A percentile compares a stretch with the other conserved stretches of the same genome.
phyloP scores from a whole-genome alignment of 1,140 invertebrate genomes.

The Coenobita brevimanus region DNA sequence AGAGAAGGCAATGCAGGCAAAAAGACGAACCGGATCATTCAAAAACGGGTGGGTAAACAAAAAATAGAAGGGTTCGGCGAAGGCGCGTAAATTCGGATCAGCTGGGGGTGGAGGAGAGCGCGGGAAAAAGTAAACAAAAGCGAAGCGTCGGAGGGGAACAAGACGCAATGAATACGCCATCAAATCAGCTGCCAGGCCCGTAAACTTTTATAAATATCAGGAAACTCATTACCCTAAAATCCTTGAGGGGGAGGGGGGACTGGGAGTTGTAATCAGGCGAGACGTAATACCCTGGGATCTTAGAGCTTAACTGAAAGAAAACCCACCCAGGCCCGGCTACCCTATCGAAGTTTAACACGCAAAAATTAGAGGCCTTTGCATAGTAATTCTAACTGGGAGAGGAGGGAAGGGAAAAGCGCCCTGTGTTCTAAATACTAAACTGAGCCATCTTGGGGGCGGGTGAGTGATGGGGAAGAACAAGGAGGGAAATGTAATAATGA shows the following conservation, averaged over 20 bases:
- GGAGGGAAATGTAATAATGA: not conserved
- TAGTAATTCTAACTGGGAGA: conserved; percentile 31
- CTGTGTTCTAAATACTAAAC: not conserved
- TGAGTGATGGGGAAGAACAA: too few species aligned
- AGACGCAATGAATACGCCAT: conserved; percentile 36
- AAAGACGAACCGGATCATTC: too few species aligned
- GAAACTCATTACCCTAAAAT: conserved; percentile 47
- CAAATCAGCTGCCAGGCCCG: conserved; percentile 36
- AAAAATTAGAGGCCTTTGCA: conserved; percentile 58
- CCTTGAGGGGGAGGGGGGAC: conserved; percentile 5
- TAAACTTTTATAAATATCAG: conserved; percentile 54
- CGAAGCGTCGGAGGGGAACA: not conserved
- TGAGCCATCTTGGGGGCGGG: not conserved
- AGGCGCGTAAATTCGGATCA: too few species aligned
- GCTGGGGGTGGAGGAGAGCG: not conserved
- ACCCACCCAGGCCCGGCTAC: too few species aligned
- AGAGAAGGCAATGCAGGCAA: too few species aligned
- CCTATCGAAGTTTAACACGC: conserved; percentile 20
- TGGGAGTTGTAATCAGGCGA: conserved; percentile 38
- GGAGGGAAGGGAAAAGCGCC: not conserved
- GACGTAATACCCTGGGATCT: conserved; percentile 47
- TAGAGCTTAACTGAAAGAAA: conserved; percentile 48
- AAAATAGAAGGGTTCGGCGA: too few species aligned
- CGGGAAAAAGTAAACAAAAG: not conserved
- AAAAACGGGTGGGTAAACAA: too few species aligned